phyloP scores from a whole-genome alignment of 2,113 vertebrate species.

The Donacobius atricapilla region DNA sequence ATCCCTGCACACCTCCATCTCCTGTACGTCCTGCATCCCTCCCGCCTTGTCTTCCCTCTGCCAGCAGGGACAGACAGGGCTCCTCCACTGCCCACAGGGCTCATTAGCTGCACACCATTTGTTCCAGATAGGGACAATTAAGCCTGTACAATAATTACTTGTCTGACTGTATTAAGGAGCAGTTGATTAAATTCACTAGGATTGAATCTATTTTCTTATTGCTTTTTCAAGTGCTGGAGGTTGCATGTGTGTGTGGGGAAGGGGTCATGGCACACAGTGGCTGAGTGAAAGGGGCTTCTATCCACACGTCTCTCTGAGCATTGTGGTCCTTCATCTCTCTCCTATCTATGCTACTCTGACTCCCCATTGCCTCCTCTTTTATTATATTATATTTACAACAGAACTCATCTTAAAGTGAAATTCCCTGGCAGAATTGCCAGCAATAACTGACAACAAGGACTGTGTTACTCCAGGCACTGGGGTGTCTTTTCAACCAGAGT shows the following conservation, averaged over 20 bases:
- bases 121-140: not conserved
- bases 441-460: accelerated
- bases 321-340: not conserved
- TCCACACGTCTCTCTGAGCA: accelerated
- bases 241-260: not conserved
- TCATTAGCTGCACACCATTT: not conserved
- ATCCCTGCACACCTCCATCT: not conserved
- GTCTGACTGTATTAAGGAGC: not conserved
- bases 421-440: accelerated
- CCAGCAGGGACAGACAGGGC: not conserved
- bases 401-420: not conserved
- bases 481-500: not conserved
- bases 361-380: not conserved
- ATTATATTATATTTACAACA: not conserved
- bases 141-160: not conserved
- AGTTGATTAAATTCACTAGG: not conserved
- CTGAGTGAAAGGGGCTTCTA: not conserved
- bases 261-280: not conserved
- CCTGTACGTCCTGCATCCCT: not conserved
- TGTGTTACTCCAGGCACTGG: not conserved
- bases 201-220: not conserved
- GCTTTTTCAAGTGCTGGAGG: not conserved
- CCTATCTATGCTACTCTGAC: not conserved
- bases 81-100: not conserved
- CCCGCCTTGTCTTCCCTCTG: not conserved